Percentiles rank a stretch among this genome's conserved stretches.
These are phyloP conservation scores for Helarctos malayanus DNA, from an alignment of 2,797 vertebrate genomes.

Conservation along the genomic window DNA sequence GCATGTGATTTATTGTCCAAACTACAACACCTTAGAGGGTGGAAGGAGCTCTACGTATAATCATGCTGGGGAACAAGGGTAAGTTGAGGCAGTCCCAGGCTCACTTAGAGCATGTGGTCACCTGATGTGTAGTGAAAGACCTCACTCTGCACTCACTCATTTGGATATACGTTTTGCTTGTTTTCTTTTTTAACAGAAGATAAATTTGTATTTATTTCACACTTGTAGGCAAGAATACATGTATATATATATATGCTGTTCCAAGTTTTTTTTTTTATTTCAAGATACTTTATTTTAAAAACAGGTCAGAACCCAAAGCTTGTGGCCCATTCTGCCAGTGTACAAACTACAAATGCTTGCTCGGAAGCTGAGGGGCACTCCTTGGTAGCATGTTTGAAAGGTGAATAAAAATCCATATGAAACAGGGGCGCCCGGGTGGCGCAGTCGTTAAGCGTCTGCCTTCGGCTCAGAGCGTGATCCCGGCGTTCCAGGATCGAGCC, in stretches of 20 bases:
- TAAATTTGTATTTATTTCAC: conserved; percentile 28
- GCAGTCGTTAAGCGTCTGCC: too few species aligned
- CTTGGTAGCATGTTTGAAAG: conserved; percentile 89
- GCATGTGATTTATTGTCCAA: neutral
- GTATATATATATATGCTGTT: neutral
- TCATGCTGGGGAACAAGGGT: neutral
- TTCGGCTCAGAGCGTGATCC: too few species aligned
- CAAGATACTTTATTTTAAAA: conserved; percentile 91
- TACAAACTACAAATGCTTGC: conserved; percentile 92
- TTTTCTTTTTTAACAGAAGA: neutral
- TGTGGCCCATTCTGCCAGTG: conserved; percentile 84
- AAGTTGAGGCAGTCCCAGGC: neutral
- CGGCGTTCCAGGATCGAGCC: too few species aligned
- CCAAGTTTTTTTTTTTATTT: neutral
- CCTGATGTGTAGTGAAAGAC: neutral
- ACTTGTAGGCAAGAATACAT: neutral
- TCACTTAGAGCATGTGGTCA: neutral
- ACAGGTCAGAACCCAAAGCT: conserved; percentile 88
- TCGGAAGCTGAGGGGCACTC: conserved; percentile 86
- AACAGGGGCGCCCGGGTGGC: conserved; percentile 84
- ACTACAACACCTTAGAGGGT: neutral
- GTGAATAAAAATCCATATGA: conserved; percentile 92
- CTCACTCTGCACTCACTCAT: neutral
- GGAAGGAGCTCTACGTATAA: neutral
- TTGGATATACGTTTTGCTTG: neutral